Base-by-base conservation (phyloP, 2,888 invertebrate genomes). In the Erebia palarica region DNA sequence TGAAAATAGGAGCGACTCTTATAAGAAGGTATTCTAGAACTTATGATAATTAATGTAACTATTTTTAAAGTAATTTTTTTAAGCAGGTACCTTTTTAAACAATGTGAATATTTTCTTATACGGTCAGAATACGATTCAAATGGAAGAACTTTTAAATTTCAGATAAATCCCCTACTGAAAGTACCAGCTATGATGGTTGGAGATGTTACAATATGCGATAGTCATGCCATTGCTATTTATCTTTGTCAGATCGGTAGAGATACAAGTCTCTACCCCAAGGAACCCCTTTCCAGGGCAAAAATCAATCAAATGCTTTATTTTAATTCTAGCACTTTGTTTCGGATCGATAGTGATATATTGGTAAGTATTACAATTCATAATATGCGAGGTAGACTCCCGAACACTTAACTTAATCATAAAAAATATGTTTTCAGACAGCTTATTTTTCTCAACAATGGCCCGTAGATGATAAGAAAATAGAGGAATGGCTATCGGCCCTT, bases 141-240 rank as follows among this genome's bases (percentile, higher is more conserved):
- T 36, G 36, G 0, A 36, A 36, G 36, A 36, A 44, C 11, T 59
- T 68, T 27, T 47, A n/a, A 16, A 27, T 51, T 65, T 14, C 59
- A 95, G 95, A 92, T 96, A 78, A 96, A 96, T 81, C 95, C 95
- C 1, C 90, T 95, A 53, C 94, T 94, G 76, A 94, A 95, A 78
- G 94, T 96, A 42, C 96, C 96, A 42, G 94, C 94, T 0, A 80
- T 96, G 76, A 85, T 78, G n/a, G 74, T 94, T 47, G 94, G 94
- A 65, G 89, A 92, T 60, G 91, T 94, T 13, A 87, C 92, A 14
- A 90, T 93, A 49, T 84, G 95, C 14, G 96, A 96, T 80, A 96
- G 96, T 71, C 96, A 96, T 78, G 95, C 95, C 0, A 96, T 96
- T 77, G 91, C 94, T 64, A 78, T 94, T 42, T 95, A 96, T 81